phyloP scores from a whole-genome alignment of 2,113 vertebrate species.

The Calyptomena viridis region DNA sequence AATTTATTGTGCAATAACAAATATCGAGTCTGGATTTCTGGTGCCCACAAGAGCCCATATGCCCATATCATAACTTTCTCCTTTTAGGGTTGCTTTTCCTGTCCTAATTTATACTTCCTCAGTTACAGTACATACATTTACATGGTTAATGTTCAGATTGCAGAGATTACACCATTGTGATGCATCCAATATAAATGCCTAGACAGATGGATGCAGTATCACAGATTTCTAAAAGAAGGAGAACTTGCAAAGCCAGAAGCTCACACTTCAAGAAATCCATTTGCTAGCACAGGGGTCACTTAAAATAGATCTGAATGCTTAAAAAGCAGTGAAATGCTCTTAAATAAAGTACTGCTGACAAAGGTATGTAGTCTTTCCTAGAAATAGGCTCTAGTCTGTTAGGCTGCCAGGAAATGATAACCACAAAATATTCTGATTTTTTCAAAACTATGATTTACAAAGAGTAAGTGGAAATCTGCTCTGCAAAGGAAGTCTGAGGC shows the following conservation, averaged over 20 bases:
- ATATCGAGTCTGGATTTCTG: not conserved
- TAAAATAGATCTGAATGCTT: conserved; percentile 49
- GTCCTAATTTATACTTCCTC: conserved; percentile 58
- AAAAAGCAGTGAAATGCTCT: conserved; percentile 13
- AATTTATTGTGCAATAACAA: conserved; percentile 17
- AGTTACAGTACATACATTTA: conserved; percentile 61
- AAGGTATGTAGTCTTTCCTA: conserved; percentile 31
- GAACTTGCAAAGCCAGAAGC: conserved; percentile 55
- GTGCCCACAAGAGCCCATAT: conserved; percentile 17
- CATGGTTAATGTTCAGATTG: conserved; percentile 53
- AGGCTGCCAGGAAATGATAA: not conserved
- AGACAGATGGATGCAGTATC: conserved; percentile 67
- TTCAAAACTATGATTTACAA: not conserved
- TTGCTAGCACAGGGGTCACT: conserved; percentile 50
- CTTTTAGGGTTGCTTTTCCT: conserved; percentile 52
- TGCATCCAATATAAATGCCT: conserved; percentile 50
- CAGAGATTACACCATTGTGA: conserved; percentile 56
- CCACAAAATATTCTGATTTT: not conserved
- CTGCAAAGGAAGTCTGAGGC: not conserved
- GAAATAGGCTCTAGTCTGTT: conserved; percentile 1
- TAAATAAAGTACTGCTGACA: conserved; percentile 48
- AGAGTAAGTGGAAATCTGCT: not conserved
- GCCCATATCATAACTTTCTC: conserved; percentile 28
- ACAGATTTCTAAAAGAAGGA: conserved; percentile 62
- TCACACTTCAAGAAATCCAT: conserved; percentile 55